Base-by-base conservation (phyloP, 1,140 invertebrate species). In the Cydia pomonella region DNA sequence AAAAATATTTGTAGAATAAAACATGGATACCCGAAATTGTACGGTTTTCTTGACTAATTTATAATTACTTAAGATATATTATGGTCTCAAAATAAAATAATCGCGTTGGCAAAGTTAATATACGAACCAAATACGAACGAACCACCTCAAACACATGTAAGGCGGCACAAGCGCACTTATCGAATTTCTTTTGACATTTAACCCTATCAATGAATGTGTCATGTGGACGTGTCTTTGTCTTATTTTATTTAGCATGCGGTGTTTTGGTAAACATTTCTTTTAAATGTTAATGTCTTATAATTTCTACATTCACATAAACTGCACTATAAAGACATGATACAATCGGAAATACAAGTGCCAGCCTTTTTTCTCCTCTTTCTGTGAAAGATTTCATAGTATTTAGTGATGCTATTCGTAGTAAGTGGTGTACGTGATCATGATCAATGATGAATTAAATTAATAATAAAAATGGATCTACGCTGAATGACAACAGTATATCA, bases 161-260 rank as follows among this genome's bases (percentile, higher is more conserved):
- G n/a, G n/a, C n/a, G n/a, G n/a, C n/a, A 16, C 13, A 18, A 50
- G n/a, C 47, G n/a, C 47, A n/a, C n/a, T 50, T 50, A 18, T 50
- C 53, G 53, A 59, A 10, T 59, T 59, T 59, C 21, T 59, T 59
- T 59, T 59, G 53, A 59, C 53, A 59, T 23, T 59, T 59, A 59
- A 59, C 53, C 53, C 53, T 59, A 59, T 59, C 53, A 59, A 23
- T 59, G 53, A 9, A 21, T 23, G 7, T 59, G 21, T 23, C 53
- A 59, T 21, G 53, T 23, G 53, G 41, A 10, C 53, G 53, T 59
- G 21, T 53, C 7, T 44, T 44, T 44, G 7, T 7, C n/a, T 18
- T 53, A 47, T 47, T 18, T 53, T 53, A n/a, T 18, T 53, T 53
- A n/a, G 6, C 50, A n/a, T 21, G 1, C 50, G 50, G n/a, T 53